Percentiles rank a stretch among this genome's conserved stretches.
Conservation (phyloP, 2,113 vertebrate species). For the Leptosomus discolor region DNA sequence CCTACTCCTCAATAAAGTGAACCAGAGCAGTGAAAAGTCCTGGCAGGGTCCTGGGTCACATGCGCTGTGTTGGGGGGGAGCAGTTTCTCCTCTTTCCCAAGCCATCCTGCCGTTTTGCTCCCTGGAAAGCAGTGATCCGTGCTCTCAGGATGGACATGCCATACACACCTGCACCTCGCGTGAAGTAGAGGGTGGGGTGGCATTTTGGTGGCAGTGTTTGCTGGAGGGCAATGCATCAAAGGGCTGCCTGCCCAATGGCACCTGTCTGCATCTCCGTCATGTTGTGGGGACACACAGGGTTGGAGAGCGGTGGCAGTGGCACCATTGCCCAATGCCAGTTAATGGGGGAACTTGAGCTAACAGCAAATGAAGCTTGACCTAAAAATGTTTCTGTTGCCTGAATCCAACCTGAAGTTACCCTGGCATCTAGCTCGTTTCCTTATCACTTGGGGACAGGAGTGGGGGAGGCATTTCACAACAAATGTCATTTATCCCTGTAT, state of each 20-base stretch:
- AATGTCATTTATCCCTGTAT: slow-evolving; percentile 10
- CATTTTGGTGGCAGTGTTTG: not conserved
- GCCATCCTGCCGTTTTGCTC: not conserved
- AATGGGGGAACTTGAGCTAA: not conserved
- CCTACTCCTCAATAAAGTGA: not conserved
- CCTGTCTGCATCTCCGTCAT: not conserved
- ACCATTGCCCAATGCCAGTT: not conserved
- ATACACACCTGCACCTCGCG: rapidly evolving
- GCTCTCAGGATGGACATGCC: not conserved
- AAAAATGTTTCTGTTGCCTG: not conserved
- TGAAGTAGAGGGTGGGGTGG: not conserved
- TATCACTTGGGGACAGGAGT: slow-evolving; percentile 1
- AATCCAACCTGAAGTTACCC: not conserved
- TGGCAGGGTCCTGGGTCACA: not conserved
- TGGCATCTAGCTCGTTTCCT: not conserved
- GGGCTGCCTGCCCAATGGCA: rapidly evolving
- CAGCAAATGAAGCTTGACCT: not conserved
- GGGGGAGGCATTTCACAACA: not conserved
- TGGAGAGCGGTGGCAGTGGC: not conserved
- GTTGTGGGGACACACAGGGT: rapidly evolving
- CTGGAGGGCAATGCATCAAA: not conserved
- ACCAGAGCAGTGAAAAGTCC: not conserved
- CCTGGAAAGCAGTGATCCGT: not conserved
- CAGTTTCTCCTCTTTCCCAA: not conserved
- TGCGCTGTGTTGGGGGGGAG: rapidly evolving